These are phyloP conservation scores for Ophion costatus DNA, from an alignment of 2,888 invertebrate genomes.

Conservation along the genomic window DNA sequence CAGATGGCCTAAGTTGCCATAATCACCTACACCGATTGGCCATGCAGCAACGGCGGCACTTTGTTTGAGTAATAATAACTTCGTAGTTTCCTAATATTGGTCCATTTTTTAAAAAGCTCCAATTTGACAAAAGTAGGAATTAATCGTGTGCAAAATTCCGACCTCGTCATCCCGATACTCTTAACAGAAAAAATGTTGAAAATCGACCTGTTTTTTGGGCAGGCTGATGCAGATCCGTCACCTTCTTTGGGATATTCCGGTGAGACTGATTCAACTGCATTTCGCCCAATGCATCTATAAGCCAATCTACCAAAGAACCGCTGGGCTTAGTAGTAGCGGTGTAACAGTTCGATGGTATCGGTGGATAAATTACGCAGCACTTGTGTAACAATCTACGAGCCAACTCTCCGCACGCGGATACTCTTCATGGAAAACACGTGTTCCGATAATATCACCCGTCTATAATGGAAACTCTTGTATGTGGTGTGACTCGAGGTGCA, in stretches of 20 bases:
- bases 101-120: too few species aligned
- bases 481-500: conserved; percentile 35
- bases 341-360: conserved; percentile 1
- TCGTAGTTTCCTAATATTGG: too few species aligned
- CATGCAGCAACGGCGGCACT: too few species aligned
- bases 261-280: not conserved
- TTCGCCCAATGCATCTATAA: not conserved
- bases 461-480: conserved; percentile 47
- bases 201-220: too few species aligned
- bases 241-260: not conserved
- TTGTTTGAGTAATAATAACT: too few species aligned
- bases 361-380: conserved; percentile 34
- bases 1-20: too few species aligned
- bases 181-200: too few species aligned
- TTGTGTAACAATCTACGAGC: conserved; percentile 56
- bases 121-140: too few species aligned
- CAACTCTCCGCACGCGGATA: conserved; percentile 24
- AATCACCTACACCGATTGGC: too few species aligned
- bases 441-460: conserved; percentile 56
- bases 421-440: conserved; percentile 65
- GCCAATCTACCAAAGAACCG: conserved; percentile 1
- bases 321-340: not conserved
- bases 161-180: too few species aligned
- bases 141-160: too few species aligned
- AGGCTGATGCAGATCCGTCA: not conserved